These are phyloP conservation scores for Passer domesticus DNA, from an alignment of 2,113 vertebrate species.

Conservation along the genomic window DNA sequence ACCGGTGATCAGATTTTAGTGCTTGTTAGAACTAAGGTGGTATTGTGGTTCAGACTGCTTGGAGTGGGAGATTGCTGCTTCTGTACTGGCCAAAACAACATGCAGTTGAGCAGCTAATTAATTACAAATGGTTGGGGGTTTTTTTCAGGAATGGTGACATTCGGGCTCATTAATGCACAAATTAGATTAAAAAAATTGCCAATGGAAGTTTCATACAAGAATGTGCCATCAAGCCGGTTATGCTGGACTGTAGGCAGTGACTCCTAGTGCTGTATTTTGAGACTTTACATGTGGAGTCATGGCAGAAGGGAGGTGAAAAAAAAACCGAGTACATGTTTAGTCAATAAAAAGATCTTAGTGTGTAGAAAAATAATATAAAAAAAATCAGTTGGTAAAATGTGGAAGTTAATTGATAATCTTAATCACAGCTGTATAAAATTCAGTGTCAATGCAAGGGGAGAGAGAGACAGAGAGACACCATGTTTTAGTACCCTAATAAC, in stretches of 20 bases:
- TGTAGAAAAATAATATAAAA: background rate
- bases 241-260: background rate
- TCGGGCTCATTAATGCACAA: background rate
- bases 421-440: constrained; percentile 64
- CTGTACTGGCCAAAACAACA: background rate
- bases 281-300: background rate
- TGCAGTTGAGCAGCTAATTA: background rate
- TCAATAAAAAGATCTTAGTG: background rate
- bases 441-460: constrained; percentile 29
- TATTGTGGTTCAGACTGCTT: constrained; percentile 14
- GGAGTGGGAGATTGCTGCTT: background rate
- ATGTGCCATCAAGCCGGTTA: background rate
- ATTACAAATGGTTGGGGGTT: background rate
- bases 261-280: background rate
- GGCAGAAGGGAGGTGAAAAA: background rate
- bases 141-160: background rate
- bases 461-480: constrained; percentile 57
- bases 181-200: background rate
- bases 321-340: background rate
- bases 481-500: constrained; percentile 81
- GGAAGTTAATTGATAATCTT: constrained; percentile 63
- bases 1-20: background rate
- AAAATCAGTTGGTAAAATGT: background rate
- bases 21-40: background rate
- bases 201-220: background rate